These are phyloP conservation scores for Leguminivora glycinivorella DNA, from an alignment of 1,140 invertebrate species.

Conservation along the genomic window DNA sequence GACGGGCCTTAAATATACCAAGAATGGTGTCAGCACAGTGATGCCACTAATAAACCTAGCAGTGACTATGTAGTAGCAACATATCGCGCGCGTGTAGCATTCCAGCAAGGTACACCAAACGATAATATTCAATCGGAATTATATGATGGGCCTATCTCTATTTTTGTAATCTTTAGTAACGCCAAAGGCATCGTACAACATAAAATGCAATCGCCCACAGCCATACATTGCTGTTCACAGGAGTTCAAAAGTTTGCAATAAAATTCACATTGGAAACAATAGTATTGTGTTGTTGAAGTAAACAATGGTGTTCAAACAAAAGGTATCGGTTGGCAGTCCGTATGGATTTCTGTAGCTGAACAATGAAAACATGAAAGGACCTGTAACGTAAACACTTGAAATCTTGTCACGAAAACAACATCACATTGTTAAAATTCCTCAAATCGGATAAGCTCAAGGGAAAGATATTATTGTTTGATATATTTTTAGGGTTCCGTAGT, in stretches of 20 bases:
- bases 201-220: slow-evolving; percentile 8
- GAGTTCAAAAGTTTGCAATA: slow-evolving; percentile 4
- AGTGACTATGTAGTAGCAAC: no score
- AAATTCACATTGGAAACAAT: slow-evolving; percentile 10
- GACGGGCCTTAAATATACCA: no score
- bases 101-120: no score
- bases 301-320: slow-evolving; percentile 7
- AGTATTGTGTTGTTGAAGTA: slow-evolving; percentile 7
- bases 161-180: not conserved
- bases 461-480: no score
- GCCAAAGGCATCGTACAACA: not conserved
- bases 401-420: not conserved
- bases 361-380: slow-evolving; percentile 2
- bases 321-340: slow-evolving; percentile 3
- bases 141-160: no score
- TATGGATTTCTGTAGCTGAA: not conserved
- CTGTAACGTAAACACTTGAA: not conserved
- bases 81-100: no score
- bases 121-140: no score
- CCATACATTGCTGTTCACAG: not conserved
- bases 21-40: no score
- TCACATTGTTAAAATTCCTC: not conserved
- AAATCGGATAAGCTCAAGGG: no score
- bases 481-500: no score
- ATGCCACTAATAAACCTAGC: no score